Evolutionary conservation across 1,140 invertebrate genomes (phyloP).

Genomic region (Drosophila nikananu): DNA sequence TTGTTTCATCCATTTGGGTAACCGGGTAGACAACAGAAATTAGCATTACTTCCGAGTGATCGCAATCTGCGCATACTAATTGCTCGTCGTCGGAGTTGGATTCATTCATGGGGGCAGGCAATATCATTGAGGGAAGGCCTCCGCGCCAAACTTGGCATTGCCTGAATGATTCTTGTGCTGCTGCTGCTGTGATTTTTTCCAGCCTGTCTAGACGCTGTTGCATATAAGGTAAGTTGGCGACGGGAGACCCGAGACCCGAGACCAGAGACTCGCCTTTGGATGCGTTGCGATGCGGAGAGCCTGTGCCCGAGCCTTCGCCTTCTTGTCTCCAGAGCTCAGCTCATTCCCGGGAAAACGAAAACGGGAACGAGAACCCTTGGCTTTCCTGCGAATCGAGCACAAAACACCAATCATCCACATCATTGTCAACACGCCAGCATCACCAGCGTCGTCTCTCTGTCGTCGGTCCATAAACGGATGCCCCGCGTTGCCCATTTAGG

Average conservation of each 20-base stretch:
- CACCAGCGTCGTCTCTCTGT: conserved; percentile 44
- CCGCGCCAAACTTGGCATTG: conserved; percentile 71
- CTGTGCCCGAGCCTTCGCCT: background rate
- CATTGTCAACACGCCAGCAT: conserved; percentile 76
- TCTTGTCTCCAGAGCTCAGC: conserved; percentile 32
- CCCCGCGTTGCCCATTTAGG: conserved; percentile 66
- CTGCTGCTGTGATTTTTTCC: conserved; percentile 72
- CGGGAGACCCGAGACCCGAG: conserved; percentile 36
- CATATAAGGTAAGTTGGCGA: conserved; percentile 73
- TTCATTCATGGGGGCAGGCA: conserved; percentile 74
- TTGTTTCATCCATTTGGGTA: conserved; percentile 32
- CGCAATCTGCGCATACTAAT: conserved; percentile 85
- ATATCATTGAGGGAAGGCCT: conserved; percentile 71
- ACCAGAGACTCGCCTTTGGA: conserved; percentile 10
- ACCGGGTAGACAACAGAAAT: conserved; percentile 61
- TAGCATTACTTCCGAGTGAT: conserved; percentile 85
- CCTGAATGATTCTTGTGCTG: conserved; percentile 72
- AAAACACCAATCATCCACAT: conserved; percentile 80
- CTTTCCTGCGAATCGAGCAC: conserved; percentile 71
- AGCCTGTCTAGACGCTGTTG: conserved; percentile 69
- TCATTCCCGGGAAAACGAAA: conserved; percentile 50
- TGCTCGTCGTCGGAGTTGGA: conserved; percentile 44
- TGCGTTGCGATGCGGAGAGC: conserved; percentile 22
- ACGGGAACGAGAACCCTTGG: conserved; percentile 50
- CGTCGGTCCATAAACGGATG: conserved; percentile 79